Percentiles rank a stretch among this genome's conserved stretches.
These are phyloP conservation scores for Caenorhabditis doughertyi DNA, from an alignment of 2,888 invertebrate species.

Conservation along the genomic window DNA sequence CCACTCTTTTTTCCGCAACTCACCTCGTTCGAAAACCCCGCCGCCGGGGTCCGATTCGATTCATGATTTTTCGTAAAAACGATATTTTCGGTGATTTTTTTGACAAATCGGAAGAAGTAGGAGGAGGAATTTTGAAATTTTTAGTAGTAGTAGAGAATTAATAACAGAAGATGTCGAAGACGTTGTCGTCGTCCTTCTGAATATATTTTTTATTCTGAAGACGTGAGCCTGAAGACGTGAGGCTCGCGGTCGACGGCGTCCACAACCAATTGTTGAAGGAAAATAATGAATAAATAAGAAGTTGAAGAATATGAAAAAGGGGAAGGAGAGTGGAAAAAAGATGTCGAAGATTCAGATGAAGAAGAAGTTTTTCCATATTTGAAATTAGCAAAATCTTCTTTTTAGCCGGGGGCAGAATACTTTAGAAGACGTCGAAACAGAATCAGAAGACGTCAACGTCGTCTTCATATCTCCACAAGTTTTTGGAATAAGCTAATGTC, in stretches of 20 bases:
- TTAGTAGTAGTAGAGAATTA: conserved; percentile 26
- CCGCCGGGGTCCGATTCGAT: conserved; percentile 65
- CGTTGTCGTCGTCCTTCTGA: background rate
- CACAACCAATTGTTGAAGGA: conserved; percentile 60
- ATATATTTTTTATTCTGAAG: conserved; percentile 18
- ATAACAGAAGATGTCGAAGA: conserved; percentile 25
- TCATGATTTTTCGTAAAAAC: conserved; percentile 60
- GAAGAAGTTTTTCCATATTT: conserved; percentile 55
- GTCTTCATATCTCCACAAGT: background rate
- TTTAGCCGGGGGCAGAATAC: conserved; percentile 9
- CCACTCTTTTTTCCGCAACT: no score
- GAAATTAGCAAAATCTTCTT: conserved; percentile 63
- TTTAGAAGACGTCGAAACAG: conserved; percentile 5
- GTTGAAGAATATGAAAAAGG: conserved; percentile 52
- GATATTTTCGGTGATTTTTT: conserved; percentile 60
- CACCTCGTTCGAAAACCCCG: conserved; percentile 65
- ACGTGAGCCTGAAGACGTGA: background rate
- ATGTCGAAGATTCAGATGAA: background rate
- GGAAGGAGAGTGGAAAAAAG: conserved; percentile 3
- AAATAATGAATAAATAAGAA: conserved; percentile 65
- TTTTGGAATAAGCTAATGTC: conserved; percentile 9
- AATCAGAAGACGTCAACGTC: conserved; percentile 4
- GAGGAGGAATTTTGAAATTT: conserved; percentile 57
- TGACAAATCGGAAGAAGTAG: conserved; percentile 36
- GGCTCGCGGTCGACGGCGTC: conserved; percentile 22